These are phyloP conservation scores for Beris morrisii DNA, from an alignment of 2,888 invertebrate species.

Conservation along the genomic window DNA sequence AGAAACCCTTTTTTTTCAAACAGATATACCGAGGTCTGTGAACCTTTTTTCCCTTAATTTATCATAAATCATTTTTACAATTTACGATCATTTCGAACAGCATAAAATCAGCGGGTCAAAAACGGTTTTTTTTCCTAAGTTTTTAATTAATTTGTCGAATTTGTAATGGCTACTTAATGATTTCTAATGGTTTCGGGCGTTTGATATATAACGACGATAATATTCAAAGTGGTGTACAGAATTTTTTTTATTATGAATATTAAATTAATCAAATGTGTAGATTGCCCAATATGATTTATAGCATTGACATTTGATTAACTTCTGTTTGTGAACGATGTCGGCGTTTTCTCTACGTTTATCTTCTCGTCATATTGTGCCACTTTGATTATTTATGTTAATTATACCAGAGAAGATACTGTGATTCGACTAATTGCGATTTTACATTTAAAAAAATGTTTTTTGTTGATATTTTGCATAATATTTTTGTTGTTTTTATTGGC, in stretches of 20 bases:
- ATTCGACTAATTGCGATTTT: too few species aligned
- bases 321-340: conserved; percentile 10
- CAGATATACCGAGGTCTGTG: conserved; percentile 14
- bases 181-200: neutral
- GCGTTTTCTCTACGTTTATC: too few species aligned
- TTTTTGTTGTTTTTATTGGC: neutral
- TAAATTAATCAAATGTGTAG: conserved; percentile 31
- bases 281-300: conserved; percentile 38
- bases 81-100: conserved; percentile 8
- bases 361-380: too few species aligned
- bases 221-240: neutral
- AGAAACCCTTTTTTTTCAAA: conserved; percentile 5
- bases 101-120: conserved; percentile 25
- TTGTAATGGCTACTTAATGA: conserved; percentile 38
- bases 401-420: too few species aligned
- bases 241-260: conserved; percentile 35
- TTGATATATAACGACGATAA: conserved; percentile 2
- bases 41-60: conserved; percentile 17
- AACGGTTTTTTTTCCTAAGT: neutral
- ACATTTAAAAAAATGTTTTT: too few species aligned
- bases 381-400: too few species aligned
- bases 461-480: neutral
- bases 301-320: conserved; percentile 39
- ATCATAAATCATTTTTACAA: conserved; percentile 13
- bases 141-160: conserved; percentile 38